Conservation (phyloP, 2,113 vertebrate genomes). For the Orientallactaga bullata region DNA sequence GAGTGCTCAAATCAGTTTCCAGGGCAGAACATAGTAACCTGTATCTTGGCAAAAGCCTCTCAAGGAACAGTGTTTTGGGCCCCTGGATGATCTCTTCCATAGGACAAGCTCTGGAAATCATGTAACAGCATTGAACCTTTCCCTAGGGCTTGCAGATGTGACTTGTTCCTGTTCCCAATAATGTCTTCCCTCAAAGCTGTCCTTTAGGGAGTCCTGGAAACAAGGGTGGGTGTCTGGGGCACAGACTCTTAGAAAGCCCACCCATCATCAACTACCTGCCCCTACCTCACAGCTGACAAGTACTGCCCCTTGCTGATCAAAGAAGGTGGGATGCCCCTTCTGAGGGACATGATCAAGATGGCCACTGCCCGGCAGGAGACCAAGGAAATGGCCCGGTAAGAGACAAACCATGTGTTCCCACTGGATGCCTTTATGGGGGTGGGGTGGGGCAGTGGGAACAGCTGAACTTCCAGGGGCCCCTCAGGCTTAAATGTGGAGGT, state of each 20-base stretch:
- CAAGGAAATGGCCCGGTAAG: constrained; percentile 97
- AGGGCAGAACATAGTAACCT: neutral
- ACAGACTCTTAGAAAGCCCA: neutral
- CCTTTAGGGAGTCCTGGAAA: neutral
- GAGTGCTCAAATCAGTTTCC: neutral
- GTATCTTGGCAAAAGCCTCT: neutral
- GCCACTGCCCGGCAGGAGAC: constrained; percentile 93
- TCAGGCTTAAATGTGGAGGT: neutral
- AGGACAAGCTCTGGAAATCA: neutral
- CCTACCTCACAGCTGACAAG: constrained; percentile 91
- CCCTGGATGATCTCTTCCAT: neutral
- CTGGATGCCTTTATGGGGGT: neutral
- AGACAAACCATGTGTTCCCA: neutral
- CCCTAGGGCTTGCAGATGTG: neutral
- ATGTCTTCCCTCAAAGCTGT: neutral
- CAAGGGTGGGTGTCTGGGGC: neutral
- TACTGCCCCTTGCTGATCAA: constrained; percentile 98
- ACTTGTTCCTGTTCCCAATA: rapidly evolving
- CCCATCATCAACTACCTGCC: neutral
- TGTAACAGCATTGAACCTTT: neutral
- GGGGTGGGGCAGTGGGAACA: neutral
- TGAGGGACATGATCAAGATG: constrained; percentile 93
- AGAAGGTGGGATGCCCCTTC: constrained; percentile 94
- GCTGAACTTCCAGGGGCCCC: neutral
- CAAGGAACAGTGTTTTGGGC: neutral